Percentiles rank a stretch among this genome's conserved stretches.
These are phyloP conservation scores for Nothoprocta pentlandii DNA, from an alignment of 2,113 vertebrate genomes.

Conservation along the genomic window DNA sequence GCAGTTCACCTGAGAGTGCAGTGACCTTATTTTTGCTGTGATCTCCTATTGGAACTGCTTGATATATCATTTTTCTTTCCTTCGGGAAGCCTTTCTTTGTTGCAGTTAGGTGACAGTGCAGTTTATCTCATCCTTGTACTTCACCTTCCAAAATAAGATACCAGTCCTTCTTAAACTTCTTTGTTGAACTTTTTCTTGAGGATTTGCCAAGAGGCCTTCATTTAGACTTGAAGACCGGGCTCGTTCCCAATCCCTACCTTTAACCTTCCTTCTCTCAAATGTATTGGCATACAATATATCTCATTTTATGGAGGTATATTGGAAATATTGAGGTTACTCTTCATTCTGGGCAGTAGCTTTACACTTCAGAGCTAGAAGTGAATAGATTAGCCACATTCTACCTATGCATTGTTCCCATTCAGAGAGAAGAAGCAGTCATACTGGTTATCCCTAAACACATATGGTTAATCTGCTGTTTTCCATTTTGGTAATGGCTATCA, in stretches of 20 bases:
- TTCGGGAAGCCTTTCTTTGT: neutral
- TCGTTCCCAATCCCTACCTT: neutral
- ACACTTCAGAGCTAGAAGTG: too few species aligned
- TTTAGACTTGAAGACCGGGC: neutral
- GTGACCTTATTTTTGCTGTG: neutral
- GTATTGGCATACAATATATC: neutral
- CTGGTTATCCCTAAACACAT: neutral
- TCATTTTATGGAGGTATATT: neutral
- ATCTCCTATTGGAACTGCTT: neutral
- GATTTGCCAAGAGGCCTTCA: neutral
- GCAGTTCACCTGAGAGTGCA: neutral
- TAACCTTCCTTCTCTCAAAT: neutral
- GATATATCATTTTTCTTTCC: rapidly evolving
- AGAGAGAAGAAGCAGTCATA: too few species aligned
- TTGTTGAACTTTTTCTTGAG: neutral
- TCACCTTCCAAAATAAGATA: neutral
- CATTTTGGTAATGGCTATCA: neutral
- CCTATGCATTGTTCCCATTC: too few species aligned
- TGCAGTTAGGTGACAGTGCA: neutral
- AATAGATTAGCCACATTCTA: too few species aligned
- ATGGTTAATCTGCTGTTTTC: neutral
- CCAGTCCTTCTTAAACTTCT: neutral
- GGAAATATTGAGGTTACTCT: neutral
- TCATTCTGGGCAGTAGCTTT: too few species aligned
- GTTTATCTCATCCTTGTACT: neutral